A percentile compares a stretch with the other conserved stretches of the same genome.
phyloP scores from a whole-genome alignment of 2,888 invertebrate genomes.

The Sialis lutaria region DNA sequence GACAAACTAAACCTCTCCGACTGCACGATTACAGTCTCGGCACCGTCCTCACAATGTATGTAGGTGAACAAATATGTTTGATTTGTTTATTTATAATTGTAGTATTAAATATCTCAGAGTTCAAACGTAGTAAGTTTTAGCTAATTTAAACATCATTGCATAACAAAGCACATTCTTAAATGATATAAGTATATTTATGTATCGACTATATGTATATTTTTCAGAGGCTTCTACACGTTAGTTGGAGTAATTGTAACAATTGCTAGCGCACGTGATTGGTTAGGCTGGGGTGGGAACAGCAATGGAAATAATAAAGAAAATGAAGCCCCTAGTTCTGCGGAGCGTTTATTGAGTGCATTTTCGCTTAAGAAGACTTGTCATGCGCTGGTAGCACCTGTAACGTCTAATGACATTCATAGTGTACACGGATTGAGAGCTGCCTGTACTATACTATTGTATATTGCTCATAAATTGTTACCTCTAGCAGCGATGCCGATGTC shows the following conservation, averaged over 20 bases:
- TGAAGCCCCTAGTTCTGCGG: slow-evolving; percentile 12
- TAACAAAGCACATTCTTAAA: neutral
- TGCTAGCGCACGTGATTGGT: slow-evolving; percentile 29
- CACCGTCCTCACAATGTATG: slow-evolving; percentile 19
- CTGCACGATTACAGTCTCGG: slow-evolving; percentile 23
- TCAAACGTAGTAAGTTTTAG: no score
- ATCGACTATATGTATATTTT: slow-evolving; percentile 11
- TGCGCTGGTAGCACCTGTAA: slow-evolving; percentile 34
- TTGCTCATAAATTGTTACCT: slow-evolving; percentile 48
- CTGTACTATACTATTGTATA: slow-evolving; percentile 40
- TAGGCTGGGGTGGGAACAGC: slow-evolving; percentile 5
- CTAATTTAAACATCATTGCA: no score
- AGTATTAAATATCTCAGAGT: neutral
- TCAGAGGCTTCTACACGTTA: slow-evolving; percentile 28
- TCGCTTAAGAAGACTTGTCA: slow-evolving; percentile 44
- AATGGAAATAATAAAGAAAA: slow-evolving; percentile 3
- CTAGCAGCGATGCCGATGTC: slow-evolving; percentile 42
- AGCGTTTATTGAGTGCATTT: slow-evolving; percentile 30
- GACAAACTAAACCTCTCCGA: slow-evolving; percentile 25
- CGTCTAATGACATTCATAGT: slow-evolving; percentile 40
- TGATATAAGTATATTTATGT: neutral
- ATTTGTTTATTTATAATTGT: neutral
- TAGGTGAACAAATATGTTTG: neutral
- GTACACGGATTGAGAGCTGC: slow-evolving; percentile 53
- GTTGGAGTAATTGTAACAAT: slow-evolving; percentile 26